Conservation (phyloP, 2,797 vertebrate genomes). For the Thamnophis elegans region DNA sequence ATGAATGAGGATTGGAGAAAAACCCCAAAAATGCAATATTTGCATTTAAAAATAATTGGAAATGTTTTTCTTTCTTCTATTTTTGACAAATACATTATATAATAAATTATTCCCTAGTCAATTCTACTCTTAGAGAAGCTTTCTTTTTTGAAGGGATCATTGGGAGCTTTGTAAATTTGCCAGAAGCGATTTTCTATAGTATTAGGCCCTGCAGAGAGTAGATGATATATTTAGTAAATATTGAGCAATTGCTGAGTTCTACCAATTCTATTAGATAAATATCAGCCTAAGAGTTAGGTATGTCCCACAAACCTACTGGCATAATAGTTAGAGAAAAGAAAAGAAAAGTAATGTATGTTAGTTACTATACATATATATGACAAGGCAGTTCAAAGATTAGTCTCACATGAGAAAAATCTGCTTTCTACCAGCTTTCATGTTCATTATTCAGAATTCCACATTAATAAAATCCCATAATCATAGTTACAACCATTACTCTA, state of each 20-base stretch:
- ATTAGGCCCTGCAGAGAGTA: not conserved
- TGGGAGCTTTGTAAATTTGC: not conserved
- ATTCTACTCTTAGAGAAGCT: not conserved
- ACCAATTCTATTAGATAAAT: not conserved
- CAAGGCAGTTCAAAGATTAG: not conserved
- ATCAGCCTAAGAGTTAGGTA: not conserved
- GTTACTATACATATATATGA: not conserved
- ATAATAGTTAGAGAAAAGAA: not conserved
- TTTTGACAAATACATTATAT: not conserved
- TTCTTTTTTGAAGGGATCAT: not conserved
- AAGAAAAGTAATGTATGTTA: not conserved
- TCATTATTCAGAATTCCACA: constrained; percentile 18
- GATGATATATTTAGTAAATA: not conserved
- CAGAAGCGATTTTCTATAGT: not conserved
- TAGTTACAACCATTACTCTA: constrained; percentile 6
- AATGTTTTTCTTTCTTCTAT: accelerated
- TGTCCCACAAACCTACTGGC: not conserved
- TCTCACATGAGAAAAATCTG: not conserved
- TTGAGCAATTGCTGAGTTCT: not conserved
- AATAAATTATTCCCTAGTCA: not conserved
- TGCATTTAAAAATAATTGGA: not conserved
- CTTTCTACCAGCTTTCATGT: constrained; percentile 29
- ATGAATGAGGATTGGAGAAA: not conserved
- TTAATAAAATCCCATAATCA: not conserved
- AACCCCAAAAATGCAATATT: not conserved